Evolutionary conservation across 2,797 vertebrate genomes (phyloP).

Genomic region (Diglossa cyanea): DNA sequence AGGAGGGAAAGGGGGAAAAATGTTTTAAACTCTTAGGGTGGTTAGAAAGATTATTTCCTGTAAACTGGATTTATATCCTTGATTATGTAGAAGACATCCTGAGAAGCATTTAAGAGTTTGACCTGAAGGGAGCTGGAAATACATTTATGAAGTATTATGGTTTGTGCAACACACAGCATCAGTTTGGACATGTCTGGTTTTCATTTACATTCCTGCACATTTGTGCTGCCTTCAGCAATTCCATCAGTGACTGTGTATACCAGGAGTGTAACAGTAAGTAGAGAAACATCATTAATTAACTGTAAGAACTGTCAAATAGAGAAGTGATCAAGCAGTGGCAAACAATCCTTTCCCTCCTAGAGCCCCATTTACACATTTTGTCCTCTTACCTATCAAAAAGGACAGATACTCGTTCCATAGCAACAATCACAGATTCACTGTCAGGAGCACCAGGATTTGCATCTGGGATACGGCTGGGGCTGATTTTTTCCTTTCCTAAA

Average conservation of each 20-base stretch:
- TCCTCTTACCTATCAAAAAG: constrained; percentile 92
- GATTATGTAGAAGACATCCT: constrained; percentile 37
- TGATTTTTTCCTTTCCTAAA: constrained; percentile 95
- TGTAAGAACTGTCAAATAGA: background rate
- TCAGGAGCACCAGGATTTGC: constrained; percentile 86
- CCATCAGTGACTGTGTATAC: background rate
- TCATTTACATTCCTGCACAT: constrained; percentile 48
- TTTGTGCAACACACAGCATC: constrained; percentile 6
- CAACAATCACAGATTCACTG: constrained; percentile 96
- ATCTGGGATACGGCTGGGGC: constrained; percentile 84
- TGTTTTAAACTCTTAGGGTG: background rate
- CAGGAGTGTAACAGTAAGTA: background rate
- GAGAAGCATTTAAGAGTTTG: constrained; percentile 33
- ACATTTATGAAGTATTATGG: background rate
- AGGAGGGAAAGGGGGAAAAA: background rate
- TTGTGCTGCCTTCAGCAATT: constrained; percentile 39
- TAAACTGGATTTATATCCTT: constrained; percentile 31
- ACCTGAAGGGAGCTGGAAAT: constrained; percentile 45
- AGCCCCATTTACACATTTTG: background rate
- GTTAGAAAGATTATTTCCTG: constrained; percentile 38
- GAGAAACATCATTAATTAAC: background rate
- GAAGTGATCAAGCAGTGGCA: background rate
- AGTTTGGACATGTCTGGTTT: constrained; percentile 23
- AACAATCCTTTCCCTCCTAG: background rate
- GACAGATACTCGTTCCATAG: constrained; percentile 97